Conservation (phyloP, 2,113 vertebrate species). For the Mesembrinibis cayennensis region DNA sequence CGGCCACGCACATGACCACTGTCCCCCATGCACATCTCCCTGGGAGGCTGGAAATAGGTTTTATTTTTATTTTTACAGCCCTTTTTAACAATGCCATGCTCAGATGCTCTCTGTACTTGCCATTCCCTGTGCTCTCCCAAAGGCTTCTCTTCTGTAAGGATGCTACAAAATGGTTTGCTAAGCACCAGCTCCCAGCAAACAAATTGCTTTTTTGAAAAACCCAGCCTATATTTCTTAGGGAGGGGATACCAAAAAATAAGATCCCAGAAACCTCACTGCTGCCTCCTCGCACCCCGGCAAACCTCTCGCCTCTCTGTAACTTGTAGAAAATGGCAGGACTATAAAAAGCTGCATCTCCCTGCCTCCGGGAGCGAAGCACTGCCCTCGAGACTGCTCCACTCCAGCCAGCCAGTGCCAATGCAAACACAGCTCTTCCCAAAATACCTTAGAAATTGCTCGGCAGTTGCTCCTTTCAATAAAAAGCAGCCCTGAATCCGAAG, state of each 20-base stretch:
- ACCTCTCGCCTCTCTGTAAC: not conserved
- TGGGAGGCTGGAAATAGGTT: not conserved
- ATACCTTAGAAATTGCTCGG: not conserved
- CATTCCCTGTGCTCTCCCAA: not conserved
- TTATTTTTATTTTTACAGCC: not conserved
- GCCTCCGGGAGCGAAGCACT: not conserved
- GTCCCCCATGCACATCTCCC: not conserved
- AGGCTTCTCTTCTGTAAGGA: not conserved
- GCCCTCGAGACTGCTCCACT: not conserved
- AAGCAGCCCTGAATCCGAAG: not conserved
- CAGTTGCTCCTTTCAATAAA: not conserved
- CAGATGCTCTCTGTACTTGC: not conserved
- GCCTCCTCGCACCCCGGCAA: not conserved
- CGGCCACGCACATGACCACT: not conserved
- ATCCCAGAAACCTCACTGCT: not conserved
- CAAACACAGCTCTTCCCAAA: not conserved
- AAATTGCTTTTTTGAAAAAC: not conserved
- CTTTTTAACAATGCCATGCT: not conserved
- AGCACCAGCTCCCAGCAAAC: not conserved
- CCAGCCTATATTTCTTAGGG: fast-evolving
- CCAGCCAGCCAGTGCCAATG: not conserved
- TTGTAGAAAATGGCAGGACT: not conserved
- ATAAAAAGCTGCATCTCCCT: not conserved
- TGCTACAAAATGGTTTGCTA: not conserved
- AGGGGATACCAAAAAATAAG: fast-evolving